Percentiles rank a stretch among this genome's conserved stretches.
phyloP scores from a whole-genome alignment of 1,140 invertebrate genomes.

The Neoseiulus cucumeris region DNA sequence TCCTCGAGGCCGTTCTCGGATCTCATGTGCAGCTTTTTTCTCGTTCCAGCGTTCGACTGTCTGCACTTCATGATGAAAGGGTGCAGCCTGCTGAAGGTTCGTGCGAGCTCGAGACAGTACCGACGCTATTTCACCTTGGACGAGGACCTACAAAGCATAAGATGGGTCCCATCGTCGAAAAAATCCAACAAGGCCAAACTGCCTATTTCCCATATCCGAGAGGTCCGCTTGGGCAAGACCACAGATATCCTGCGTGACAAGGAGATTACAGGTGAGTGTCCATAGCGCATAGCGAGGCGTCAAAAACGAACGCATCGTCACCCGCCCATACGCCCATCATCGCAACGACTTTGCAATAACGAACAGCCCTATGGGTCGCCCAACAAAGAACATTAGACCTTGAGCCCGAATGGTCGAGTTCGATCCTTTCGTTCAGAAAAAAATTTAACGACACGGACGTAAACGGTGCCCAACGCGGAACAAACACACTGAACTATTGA shows the following conservation, averaged over 20 bases:
- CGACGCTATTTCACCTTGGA: slow-evolving; percentile 37
- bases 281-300: too few species aligned
- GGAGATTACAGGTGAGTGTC: slow-evolving; percentile 27
- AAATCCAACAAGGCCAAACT: slow-evolving; percentile 41
- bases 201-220: slow-evolving; percentile 35
- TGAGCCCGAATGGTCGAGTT: too few species aligned
- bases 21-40: slow-evolving; percentile 1
- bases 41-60: slow-evolving; percentile 37
- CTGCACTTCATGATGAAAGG: slow-evolving; percentile 40
- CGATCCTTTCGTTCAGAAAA: too few species aligned
- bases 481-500: too few species aligned
- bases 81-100: slow-evolving; percentile 38
- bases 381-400: too few species aligned
- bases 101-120: slow-evolving; percentile 40
- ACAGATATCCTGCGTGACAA: slow-evolving; percentile 36
- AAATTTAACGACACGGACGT: too few species aligned
- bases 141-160: slow-evolving; percentile 36
- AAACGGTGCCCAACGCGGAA: too few species aligned
- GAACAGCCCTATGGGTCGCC: too few species aligned
- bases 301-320: too few species aligned
- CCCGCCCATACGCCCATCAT: too few species aligned
- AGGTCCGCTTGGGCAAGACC: slow-evolving; percentile 38
- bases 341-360: too few species aligned
- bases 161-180: slow-evolving; percentile 42
- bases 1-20: not conserved